A percentile compares a stretch with the other conserved stretches of the same genome.
Conservation (phyloP, 1,140 invertebrate genomes). For the Drosophila hydei region DNA sequence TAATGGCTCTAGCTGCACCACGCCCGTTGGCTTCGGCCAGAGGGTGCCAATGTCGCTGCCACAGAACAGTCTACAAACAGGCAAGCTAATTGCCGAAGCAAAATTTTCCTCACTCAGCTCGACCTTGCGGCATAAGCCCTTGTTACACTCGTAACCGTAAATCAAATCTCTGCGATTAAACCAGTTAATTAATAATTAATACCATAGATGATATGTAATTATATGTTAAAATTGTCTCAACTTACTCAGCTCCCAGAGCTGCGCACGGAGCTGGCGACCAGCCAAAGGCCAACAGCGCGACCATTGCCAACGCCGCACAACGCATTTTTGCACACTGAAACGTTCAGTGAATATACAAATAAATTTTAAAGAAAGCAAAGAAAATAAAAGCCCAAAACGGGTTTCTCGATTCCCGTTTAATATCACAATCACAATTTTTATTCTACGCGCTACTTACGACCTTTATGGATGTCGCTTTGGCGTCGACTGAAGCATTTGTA, state of each 20-base stretch:
- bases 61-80: slow-evolving; percentile 87
- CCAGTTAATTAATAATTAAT: background rate
- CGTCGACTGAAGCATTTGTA: slow-evolving; percentile 49
- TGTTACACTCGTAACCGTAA: slow-evolving; percentile 86
- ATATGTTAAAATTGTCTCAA: background rate
- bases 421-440: background rate
- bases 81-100: slow-evolving; percentile 85
- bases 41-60: slow-evolving; percentile 86
- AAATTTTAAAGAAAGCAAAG: background rate
- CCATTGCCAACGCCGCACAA: slow-evolving; percentile 33
- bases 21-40: slow-evolving; percentile 90
- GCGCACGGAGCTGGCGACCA: slow-evolving; percentile 21
- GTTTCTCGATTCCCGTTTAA: slow-evolving; percentile 21
- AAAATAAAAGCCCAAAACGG: slow-evolving; percentile 21
- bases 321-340: slow-evolving; percentile 39
- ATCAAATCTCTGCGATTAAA: slow-evolving; percentile 57
- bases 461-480: slow-evolving; percentile 25
- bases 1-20: slow-evolving; percentile 85
- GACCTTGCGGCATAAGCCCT: slow-evolving; percentile 85
- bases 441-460: slow-evolving; percentile 16
- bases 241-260: slow-evolving; percentile 54
- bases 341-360: slow-evolving; percentile 32
- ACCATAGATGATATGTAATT: background rate
- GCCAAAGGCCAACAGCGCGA: slow-evolving; percentile 48
- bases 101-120: slow-evolving; percentile 84